Percentiles rank a stretch among this genome's conserved stretches.
Conservation (phyloP, 2,888 invertebrate genomes). For the Cephus sareptanus region DNA sequence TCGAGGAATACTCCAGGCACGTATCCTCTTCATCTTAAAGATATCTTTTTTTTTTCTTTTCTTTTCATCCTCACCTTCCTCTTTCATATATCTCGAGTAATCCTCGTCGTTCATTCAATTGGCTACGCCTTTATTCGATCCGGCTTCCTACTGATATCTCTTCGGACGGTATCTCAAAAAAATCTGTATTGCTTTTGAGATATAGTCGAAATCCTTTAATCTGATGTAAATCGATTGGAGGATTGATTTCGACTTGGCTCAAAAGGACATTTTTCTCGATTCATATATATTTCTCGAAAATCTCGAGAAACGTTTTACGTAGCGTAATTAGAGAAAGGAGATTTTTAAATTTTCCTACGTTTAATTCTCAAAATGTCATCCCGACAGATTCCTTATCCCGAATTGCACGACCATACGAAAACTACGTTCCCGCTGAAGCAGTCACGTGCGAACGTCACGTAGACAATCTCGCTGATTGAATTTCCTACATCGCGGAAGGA, state of each 20-base stretch:
- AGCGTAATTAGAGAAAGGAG: neutral
- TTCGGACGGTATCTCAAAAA: neutral
- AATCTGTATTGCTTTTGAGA: neutral
- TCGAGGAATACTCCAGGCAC: constrained; percentile 62
- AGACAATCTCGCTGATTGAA: neutral
- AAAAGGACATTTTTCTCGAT: neutral
- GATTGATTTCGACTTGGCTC: neutral
- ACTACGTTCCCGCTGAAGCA: neutral
- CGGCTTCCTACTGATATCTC: neutral
- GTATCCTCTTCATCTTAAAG: constrained; percentile 3
- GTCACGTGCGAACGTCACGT: neutral
- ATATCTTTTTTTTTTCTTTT: neutral
- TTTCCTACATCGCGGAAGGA: neutral
- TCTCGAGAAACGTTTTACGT: neutral
- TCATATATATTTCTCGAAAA: neutral
- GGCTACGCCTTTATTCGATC: neutral
- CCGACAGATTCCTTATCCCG: neutral
- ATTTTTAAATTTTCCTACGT: neutral
- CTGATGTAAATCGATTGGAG: neutral
- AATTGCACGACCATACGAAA: neutral
- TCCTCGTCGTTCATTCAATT: neutral
- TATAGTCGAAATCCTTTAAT: neutral
- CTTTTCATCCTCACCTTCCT: neutral
- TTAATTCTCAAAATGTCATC: neutral
- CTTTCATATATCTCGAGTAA: neutral